These are phyloP conservation scores for Pseudonaja textilis DNA, from an alignment of 2,113 vertebrate genomes.

Conservation along the genomic window DNA sequence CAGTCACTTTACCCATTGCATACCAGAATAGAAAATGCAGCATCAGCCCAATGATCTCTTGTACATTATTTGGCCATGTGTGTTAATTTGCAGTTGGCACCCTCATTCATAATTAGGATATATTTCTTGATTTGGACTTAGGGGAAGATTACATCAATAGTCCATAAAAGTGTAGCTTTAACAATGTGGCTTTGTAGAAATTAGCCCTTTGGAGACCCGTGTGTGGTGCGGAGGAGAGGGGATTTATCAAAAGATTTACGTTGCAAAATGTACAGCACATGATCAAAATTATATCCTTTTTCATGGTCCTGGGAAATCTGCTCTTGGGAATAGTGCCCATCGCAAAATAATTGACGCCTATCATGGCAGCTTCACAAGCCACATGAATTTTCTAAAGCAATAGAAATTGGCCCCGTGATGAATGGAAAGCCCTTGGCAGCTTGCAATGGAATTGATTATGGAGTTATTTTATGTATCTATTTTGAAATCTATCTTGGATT, in stretches of 20 bases:
- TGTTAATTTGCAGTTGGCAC: neutral
- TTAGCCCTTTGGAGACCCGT: neutral
- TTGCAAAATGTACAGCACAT: neutral
- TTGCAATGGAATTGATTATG: neutral
- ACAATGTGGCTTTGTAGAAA: neutral
- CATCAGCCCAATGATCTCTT: neutral
- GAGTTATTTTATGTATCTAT: neutral
- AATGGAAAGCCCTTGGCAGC: neutral
- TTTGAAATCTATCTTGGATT: neutral
- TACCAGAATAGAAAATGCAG: neutral
- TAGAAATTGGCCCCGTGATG: neutral
- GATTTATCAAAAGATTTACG: neutral
- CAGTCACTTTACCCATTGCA: neutral
- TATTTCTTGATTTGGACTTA: neutral
- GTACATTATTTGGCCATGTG: neutral
- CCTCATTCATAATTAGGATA: neutral
- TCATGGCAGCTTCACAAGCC: neutral
- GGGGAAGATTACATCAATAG: neutral
- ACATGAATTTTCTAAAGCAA: neutral
- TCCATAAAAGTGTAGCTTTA: neutral
- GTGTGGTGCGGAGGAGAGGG: neutral
- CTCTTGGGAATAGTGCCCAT: neutral
- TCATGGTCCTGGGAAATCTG: neutral
- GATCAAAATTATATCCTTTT: neutral
- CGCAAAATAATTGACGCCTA: neutral